Percentiles rank a stretch among this genome's conserved stretches.
Evolutionary conservation across 92 coral and sea anemone species (phyloP).

Genomic region (Epizoanthus scotinus): DNA sequence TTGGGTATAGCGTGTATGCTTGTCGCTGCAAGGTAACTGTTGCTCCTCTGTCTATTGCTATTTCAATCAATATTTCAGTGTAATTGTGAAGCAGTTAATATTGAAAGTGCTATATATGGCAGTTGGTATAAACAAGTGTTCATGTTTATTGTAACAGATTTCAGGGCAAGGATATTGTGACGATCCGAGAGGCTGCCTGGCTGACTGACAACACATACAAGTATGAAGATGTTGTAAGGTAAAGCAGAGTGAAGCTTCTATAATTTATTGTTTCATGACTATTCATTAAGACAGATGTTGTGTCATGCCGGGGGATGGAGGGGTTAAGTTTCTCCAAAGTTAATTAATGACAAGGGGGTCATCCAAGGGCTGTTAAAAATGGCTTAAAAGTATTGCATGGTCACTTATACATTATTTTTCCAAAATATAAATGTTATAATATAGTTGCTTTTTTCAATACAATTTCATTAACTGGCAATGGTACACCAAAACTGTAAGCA

Average conservation of each 20-base stretch:
- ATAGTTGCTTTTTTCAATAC: no score
- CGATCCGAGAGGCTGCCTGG: constrained; percentile 98
- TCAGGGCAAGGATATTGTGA: constrained; percentile 95
- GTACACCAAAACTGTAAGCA: no score
- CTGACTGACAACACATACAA: constrained; percentile 93
- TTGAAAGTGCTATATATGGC: neutral
- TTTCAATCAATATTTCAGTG: neutral
- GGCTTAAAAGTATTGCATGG: no score
- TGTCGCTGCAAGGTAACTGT: constrained; percentile 88
- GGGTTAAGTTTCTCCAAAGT: no score
- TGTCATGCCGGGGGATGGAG: no score
- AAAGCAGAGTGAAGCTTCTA: neutral
- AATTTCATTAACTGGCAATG: no score
- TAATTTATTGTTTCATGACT: no score
- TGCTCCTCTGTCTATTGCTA: neutral
- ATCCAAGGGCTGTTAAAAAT: no score
- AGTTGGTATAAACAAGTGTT: neutral
- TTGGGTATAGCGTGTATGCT: constrained; percentile 94
- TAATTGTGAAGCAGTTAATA: neutral
- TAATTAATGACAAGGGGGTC: no score
- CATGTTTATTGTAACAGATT: constrained; percentile 52
- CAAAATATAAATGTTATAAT: no score
- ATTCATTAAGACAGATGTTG: no score
- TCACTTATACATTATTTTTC: no score
- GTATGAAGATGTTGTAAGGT: constrained; percentile 98